Evolutionary conservation across 2,888 invertebrate species (phyloP).

Genomic region (Noctua pronuba): DNA sequence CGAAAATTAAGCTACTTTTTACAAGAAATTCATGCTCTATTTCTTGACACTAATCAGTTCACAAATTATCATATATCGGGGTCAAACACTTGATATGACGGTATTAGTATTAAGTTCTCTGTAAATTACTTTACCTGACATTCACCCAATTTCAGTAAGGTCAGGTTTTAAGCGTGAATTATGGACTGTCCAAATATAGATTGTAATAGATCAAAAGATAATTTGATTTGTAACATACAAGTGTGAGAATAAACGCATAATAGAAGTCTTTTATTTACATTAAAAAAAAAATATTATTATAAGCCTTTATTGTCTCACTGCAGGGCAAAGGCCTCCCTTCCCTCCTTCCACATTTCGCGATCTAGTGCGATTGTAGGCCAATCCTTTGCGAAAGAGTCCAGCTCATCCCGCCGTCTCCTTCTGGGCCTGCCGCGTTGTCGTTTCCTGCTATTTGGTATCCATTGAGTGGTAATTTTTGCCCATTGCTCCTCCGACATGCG

Average conservation of each 20-base stretch:
- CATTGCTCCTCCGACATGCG: too few species aligned
- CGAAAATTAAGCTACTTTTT: background rate
- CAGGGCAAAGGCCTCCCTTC: too few species aligned
- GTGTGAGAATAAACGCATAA: background rate
- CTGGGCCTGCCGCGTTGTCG: too few species aligned
- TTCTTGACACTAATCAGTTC: slow-evolving; percentile 29
- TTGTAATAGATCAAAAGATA: slow-evolving; percentile 27
- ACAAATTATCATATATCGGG: slow-evolving; percentile 49
- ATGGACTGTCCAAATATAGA: slow-evolving; percentile 28
- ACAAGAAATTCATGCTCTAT: background rate
- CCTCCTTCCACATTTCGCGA: too few species aligned
- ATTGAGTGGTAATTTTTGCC: too few species aligned
- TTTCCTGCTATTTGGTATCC: too few species aligned
- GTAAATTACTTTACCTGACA: slow-evolving; percentile 43
- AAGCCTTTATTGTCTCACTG: too few species aligned
- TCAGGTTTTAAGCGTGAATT: slow-evolving; percentile 23
- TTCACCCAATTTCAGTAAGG: slow-evolving; percentile 54
- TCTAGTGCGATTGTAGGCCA: too few species aligned
- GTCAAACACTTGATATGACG: slow-evolving; percentile 41
- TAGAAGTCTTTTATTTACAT: too few species aligned
- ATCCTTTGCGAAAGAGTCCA: too few species aligned
- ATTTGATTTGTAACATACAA: background rate
- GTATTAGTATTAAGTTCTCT: slow-evolving; percentile 42
- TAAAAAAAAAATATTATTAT: too few species aligned
- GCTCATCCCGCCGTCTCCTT: too few species aligned